A percentile compares a stretch with the other conserved stretches of the same genome.
Conservation (phyloP, 2,797 vertebrate genomes). For the Yasuhikotakia modesta region DNA sequence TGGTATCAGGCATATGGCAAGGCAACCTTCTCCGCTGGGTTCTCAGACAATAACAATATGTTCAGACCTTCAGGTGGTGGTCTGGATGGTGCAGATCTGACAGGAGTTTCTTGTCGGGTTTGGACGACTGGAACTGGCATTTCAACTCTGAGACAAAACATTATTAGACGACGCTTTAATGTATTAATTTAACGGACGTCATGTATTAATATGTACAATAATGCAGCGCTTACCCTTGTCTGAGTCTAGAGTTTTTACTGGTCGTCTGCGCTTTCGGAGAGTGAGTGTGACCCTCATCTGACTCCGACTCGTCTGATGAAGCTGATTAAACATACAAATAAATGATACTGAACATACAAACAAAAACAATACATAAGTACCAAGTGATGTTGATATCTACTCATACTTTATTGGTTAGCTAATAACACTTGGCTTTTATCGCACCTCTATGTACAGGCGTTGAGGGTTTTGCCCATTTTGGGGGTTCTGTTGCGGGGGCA, state of each 20-base stretch:
- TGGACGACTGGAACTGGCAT: slow-evolving; percentile 49
- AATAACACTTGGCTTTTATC: background rate
- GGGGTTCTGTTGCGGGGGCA: slow-evolving; percentile 61
- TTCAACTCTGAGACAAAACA: slow-evolving; percentile 63
- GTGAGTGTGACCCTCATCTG: slow-evolving; percentile 72
- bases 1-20: too few relatives aligned
- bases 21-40: too few relatives aligned
- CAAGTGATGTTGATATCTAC: too few relatives aligned
- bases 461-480: slow-evolving; percentile 61
- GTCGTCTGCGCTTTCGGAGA: slow-evolving; percentile 62
- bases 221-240: slow-evolving; percentile 65
- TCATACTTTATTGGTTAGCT: background rate
- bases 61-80: slow-evolving; percentile 70
- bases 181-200: background rate
- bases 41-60: background rate
- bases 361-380: background rate
- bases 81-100: slow-evolving; percentile 57
- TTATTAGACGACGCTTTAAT: background rate
- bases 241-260: slow-evolving; percentile 51
- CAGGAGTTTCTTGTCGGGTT: slow-evolving; percentile 61
- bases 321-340: slow-evolving; percentile 20
- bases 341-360: background rate
- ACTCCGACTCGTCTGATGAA: slow-evolving; percentile 68
- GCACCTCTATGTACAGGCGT: slow-evolving; percentile 58
- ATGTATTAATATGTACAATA: background rate